These are phyloP conservation scores for Helleia helle DNA, from an alignment of 2,888 invertebrate species.

Conservation along the genomic window DNA sequence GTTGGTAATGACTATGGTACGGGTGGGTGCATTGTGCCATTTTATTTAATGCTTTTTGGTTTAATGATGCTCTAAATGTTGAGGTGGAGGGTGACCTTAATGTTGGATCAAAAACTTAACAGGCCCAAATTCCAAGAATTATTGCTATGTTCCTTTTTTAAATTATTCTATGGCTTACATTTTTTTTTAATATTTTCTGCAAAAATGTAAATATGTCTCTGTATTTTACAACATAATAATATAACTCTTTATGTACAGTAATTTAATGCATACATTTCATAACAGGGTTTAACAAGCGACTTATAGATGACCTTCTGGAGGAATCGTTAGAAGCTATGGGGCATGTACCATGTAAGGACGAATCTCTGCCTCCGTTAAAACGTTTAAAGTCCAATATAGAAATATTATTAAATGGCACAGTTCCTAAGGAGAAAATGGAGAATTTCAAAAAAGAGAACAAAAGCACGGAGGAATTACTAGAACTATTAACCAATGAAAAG, in stretches of 20 bases:
- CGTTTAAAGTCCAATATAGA: slow-evolving; percentile 83
- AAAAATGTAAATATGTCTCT: too few relatives aligned
- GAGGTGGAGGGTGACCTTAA: too few relatives aligned
- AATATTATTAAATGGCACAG: slow-evolving; percentile 85
- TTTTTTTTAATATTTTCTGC: too few relatives aligned
- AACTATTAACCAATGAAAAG: slow-evolving; percentile 76
- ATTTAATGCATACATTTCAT: slow-evolving; percentile 20
- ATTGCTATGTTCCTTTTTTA: too few relatives aligned
- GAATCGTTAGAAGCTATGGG: slow-evolving; percentile 86
- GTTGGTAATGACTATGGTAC: slow-evolving; percentile 36
- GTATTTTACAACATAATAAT: too few relatives aligned
- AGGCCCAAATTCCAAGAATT: too few relatives aligned
- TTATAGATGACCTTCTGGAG: slow-evolving; percentile 86
- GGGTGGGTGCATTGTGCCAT: background rate
- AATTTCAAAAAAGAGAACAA: slow-evolving; percentile 82
- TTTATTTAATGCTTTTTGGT: slow-evolving; percentile 1
- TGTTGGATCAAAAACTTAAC: background rate
- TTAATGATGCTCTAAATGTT: background rate
- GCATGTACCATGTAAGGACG: slow-evolving; percentile 76
- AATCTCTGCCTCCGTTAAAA: slow-evolving; percentile 72
- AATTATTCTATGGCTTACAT: too few relatives aligned
- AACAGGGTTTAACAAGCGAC: slow-evolving; percentile 76
- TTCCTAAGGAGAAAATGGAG: slow-evolving; percentile 85
- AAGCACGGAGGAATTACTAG: slow-evolving; percentile 84
- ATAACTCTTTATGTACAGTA: too few relatives aligned